Base-by-base conservation (phyloP, 2,797 vertebrate species). In the Sebastes alutus region DNA sequence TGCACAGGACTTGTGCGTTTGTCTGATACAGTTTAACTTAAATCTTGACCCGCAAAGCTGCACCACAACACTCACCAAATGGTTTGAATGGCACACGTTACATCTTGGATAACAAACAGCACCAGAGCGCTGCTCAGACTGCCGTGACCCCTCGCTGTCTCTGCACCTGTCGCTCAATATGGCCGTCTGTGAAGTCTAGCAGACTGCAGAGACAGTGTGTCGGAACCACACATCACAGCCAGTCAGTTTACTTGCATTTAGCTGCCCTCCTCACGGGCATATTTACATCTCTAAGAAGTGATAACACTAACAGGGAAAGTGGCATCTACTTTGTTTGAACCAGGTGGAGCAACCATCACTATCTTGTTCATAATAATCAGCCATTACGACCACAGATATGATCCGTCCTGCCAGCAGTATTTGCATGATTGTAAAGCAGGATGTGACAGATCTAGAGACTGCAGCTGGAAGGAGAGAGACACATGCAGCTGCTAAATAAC, bases 111-210 rank as follows among this genome's bases (percentile, higher is more conserved):
- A 67, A 66, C n/a, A 30, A 80, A 46, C 73, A 58, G 16, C 49
- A 14, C 67, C 38, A 42, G 38, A 32, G 78, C 80, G 38, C 72
- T 25, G 29, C 55, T 46, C 78, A 56, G 70, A 82, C 69, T 25
- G 64, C 64, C 33, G 3, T n/a, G 66, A 81, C 88, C 93, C 84
- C 93, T 90, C 6, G 29, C 90, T 72, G 89, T 62, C 78, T 67
- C 69, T 69, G 77, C 92, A 93, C 82, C 92, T 93, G 93, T 65
- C 18, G 62, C 82, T 84, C 87, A 92, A 88, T 85, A 81, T 90
- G 90, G 29, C 83, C 5, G 78, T 87, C 85, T 86, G 84, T 67
- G 68, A 55, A 25, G 55, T 86, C 80, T 6, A 70, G 25, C 2
- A 5, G 16, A 22, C 59, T 8, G 20, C 59, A 32, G 27, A 29